These are phyloP conservation scores for Parascotia fuliginaria DNA, from an alignment of 2,888 invertebrate species.

Conservation along the genomic window DNA sequence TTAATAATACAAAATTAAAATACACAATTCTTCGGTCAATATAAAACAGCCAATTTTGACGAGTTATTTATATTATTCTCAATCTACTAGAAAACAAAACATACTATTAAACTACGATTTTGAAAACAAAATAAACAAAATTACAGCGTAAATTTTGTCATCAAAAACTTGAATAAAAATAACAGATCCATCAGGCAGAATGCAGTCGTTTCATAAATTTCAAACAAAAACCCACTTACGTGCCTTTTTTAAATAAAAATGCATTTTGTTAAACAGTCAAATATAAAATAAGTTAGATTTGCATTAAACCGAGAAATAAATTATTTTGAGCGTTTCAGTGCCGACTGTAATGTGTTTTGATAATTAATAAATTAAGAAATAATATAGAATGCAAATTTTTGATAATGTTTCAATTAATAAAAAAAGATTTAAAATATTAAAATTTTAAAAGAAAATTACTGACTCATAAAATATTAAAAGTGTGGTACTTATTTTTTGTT, in stretches of 20 bases:
- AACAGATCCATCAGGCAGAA: constrained; percentile 1
- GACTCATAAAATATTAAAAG: too few relatives aligned
- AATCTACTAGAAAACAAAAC: neutral
- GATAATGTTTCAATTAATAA: too few relatives aligned
- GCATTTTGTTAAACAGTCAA: constrained; percentile 20
- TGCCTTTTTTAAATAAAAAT: constrained; percentile 2
- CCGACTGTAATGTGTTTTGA: constrained; percentile 16
- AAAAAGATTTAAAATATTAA: too few relatives aligned
- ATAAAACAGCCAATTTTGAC: constrained; percentile 42
- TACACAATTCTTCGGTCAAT: constrained; percentile 18
- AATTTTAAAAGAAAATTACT: too few relatives aligned
- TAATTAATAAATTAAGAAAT: neutral
- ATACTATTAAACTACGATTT: too few relatives aligned
- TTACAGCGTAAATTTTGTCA: too few relatives aligned
- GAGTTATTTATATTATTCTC: neutral
- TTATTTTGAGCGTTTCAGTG: constrained; percentile 36
- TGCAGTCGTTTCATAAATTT: constrained; percentile 19
- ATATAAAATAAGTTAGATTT: constrained; percentile 27
- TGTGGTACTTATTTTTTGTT: too few relatives aligned
- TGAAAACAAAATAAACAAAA: too few relatives aligned
- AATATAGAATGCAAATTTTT: too few relatives aligned
- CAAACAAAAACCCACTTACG: neutral
- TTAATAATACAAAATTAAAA: neutral
- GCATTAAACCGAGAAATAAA: constrained; percentile 40
- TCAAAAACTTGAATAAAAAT: neutral